phyloP scores from a whole-genome alignment of 92 coral and sea anemone species.

The Paragorgia papillata region DNA sequence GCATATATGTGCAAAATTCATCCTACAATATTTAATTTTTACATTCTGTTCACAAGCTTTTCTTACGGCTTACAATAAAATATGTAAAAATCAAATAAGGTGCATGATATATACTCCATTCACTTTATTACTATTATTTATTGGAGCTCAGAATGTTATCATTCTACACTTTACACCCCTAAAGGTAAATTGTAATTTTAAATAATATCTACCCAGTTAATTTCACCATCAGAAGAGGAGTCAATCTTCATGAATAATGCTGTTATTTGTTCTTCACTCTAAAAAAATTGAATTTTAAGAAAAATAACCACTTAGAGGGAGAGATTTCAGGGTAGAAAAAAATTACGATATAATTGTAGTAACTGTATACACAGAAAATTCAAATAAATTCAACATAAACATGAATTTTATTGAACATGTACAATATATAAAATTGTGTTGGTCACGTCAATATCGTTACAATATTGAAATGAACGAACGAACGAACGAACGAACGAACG shows the following conservation, averaged over 20 bases:
- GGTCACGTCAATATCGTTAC: too few species aligned
- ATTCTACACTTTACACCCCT: too few species aligned
- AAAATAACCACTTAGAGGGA: not conserved
- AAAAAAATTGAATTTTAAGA: not conserved
- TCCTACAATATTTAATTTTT: constrained; percentile 59
- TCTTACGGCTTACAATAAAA: not conserved
- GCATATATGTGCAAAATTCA: constrained; percentile 99
- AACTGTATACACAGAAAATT: too few species aligned
- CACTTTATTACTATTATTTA: too few species aligned
- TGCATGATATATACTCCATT: not conserved
- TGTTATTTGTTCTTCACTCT: constrained; percentile 94
- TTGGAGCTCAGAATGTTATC: too few species aligned
- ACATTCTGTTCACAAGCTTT: not conserved
- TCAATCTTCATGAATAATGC: constrained; percentile 97
- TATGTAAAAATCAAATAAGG: not conserved
- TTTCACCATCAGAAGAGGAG: constrained; percentile 99
- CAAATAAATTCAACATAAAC: too few species aligned
- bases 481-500: too few species aligned
- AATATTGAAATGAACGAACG: too few species aligned
- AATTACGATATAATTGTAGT: too few species aligned
- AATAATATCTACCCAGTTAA: constrained; percentile 76
- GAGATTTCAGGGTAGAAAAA: not conserved
- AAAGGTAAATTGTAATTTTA: not conserved
- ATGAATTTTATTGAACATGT: too few species aligned
- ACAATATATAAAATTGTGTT: too few species aligned